Evolutionary conservation across 1,140 invertebrate species (phyloP), one percentile per base, ranked within the genome.

Genomic region (Bombus fervidus): DNA sequence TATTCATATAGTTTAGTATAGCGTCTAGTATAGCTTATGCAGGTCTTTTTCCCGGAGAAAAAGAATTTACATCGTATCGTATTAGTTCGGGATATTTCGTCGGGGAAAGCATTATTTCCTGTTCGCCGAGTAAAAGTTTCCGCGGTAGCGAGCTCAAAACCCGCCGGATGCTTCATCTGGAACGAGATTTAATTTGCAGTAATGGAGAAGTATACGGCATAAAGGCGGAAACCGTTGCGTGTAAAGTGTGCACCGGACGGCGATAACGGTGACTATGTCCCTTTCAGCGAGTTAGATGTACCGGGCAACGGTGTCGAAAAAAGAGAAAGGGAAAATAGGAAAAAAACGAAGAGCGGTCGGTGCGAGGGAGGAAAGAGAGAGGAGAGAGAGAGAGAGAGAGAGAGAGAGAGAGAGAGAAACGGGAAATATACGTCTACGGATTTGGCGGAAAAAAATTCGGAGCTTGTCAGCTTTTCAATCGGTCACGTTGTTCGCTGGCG

Each of bases 371-470:
- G 22, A 59, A 12, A 62, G 2, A 10, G 41, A n/a, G n/a, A n/a
- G n/a, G 6, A 28, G 53, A 34, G 1, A 3, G 8, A 28, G 3
- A 22, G 41, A 13, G 41, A 13, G 41, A 5, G 5, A 4, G 6
- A 9, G 6, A 28, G 53, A 34, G 1, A 3, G 8, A 28, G 3
- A 15, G 25, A 22, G 39, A 43, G 28, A 53, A 25, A 22, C 1
- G 53, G 37, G 9, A 8, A 15, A 62, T 39, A n/a, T 39, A 72
- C 10, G 59, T 34, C 53, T 25, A 18, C 41, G 57, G 66, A 86
- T 83, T 86, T 69, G 57, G 15, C 18, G 41, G 74, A 31, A 47
- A 83, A 86, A 86, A 86, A 86, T 77, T 83, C 74, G 43, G 37
- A 62, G 83, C 75, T 69, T 83, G 73, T 64, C 73, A 73, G 62